Conservation (phyloP, 2,797 vertebrate genomes). For the Pseudomugil tenellus region DNA sequence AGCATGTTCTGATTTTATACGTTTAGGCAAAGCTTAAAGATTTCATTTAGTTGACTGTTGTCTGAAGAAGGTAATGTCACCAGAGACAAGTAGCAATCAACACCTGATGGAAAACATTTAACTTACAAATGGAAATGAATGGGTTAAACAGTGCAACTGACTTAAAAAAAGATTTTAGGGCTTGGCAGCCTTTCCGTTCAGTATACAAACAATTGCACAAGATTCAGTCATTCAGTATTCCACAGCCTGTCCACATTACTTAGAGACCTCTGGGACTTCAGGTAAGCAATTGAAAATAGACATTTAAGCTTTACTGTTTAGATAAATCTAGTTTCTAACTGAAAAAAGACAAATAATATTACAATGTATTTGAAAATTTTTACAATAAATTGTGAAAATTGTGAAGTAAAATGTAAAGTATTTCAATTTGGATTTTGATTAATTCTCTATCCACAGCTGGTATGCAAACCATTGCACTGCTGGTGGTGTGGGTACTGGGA, state of each 20-base stretch:
- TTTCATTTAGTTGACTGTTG: background rate
- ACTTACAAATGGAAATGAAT: constrained; percentile 57
- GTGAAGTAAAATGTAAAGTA: background rate
- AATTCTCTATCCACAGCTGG: constrained; percentile 62
- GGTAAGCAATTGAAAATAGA: constrained; percentile 62
- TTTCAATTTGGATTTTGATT: constrained; percentile 12
- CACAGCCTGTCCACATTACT: constrained; percentile 49
- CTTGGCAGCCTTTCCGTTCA: constrained; percentile 65
- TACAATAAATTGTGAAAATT: too few species aligned
- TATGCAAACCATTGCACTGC: constrained; percentile 78
- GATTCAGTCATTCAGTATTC: constrained; percentile 64
- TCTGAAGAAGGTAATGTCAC: background rate
- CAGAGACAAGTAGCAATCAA: background rate
- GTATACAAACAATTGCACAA: constrained; percentile 76
- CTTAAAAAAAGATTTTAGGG: constrained; percentile 57
- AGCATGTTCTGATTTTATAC: background rate
- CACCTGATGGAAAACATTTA: too few species aligned
- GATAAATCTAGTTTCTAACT: background rate
- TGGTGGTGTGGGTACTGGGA: constrained; percentile 77
- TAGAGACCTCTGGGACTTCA: constrained; percentile 57
- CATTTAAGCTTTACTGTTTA: background rate
- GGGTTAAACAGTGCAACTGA: constrained; percentile 76
- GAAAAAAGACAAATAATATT: background rate
- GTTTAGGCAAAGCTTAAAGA: background rate
- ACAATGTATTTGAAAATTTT: too few species aligned